Evolutionary conservation across 2,113 vertebrate genomes (phyloP), one percentile per base, ranked within the genome.

Genomic region (Gavia stellata): DNA sequence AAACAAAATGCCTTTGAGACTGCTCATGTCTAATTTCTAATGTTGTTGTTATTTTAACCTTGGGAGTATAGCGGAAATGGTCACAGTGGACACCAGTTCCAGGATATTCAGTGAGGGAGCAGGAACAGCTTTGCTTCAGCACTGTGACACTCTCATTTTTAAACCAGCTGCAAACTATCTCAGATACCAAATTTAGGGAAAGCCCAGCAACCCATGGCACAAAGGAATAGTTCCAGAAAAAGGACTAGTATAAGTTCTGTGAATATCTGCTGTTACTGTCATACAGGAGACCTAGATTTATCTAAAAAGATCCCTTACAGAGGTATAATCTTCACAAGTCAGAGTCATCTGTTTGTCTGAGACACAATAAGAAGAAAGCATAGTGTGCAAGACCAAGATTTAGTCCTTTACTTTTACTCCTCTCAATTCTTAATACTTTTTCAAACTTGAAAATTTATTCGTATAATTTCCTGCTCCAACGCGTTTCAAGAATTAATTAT

Each of bases 371-470:
- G 44, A 86, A 75, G 66, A 80, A 86, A 79, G 23, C 34, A 34
- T 13, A 28, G 21, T 28, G 25, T 47, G 36, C 1, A 34, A 81
- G 66, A 74, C 45, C 38, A 80, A 85, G 33, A 87, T 79, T 36
- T 72, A 90, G 78, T 34, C 44, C 52, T 84, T 94, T 63, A 10
- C 42, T 86, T 89, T 63, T 83, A 73, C 42, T 91, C 21, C 18
- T 92, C 44, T 89, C 40, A 49, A 87, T 56, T 88, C 40, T 74
- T 89, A 92, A 93, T 95, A 70, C 61, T 87, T 91, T 74, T 78
- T 75, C 61, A 67, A 91, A 92, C 56, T 92, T 92, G 55, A 86
- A 93, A 89, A 94, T 95, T 88, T 84, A 86, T 92, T 92, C 92
- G 38, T 47, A 55, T 91, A 55, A 89, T 94, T 96, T 96, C 38